A percentile compares a stretch with the other conserved stretches of the same genome.
phyloP scores from a whole-genome alignment of 1,140 invertebrate species.

The Apocrypta bakeri region DNA sequence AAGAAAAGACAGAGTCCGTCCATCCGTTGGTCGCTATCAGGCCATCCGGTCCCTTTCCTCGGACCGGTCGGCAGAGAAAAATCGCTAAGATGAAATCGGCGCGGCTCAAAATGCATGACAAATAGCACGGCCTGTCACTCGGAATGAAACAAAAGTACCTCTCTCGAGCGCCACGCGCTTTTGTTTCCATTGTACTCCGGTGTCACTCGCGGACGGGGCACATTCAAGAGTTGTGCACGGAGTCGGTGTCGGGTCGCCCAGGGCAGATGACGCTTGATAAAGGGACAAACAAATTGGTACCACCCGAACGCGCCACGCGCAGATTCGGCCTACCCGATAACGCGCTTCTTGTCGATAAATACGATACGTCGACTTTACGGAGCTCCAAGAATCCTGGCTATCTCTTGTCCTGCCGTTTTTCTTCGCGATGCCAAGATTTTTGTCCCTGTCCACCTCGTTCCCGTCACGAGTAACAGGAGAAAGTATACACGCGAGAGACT shows the following conservation, averaged over 20 bases:
- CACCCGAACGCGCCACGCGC: constrained; percentile 64
- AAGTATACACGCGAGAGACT: background rate
- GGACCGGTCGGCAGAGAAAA: constrained; percentile 60
- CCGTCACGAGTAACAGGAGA: background rate
- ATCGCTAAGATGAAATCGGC: constrained; percentile 68
- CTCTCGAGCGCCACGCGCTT: constrained; percentile 60
- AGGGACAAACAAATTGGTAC: constrained; percentile 69
- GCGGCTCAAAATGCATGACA: constrained; percentile 66
- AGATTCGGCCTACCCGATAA: constrained; percentile 59
- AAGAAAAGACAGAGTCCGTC: constrained; percentile 16
- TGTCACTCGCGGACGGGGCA: constrained; percentile 62
- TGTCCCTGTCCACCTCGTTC: background rate
- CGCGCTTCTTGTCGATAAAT: constrained; percentile 63
- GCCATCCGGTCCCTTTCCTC: background rate
- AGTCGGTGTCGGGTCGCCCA: constrained; percentile 66
- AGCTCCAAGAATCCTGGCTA: background rate
- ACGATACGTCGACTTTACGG: constrained; percentile 46
- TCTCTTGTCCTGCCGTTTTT: constrained; percentile 3
- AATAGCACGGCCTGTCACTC: constrained; percentile 63
- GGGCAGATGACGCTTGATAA: constrained; percentile 68
- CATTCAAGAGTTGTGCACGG: constrained; percentile 51
- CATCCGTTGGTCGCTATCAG: background rate
- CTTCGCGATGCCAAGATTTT: background rate
- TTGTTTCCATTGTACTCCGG: constrained; percentile 67
- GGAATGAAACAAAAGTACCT: constrained; percentile 67